Evolutionary conservation across 1,140 invertebrate genomes (phyloP).

Genomic region (Anagrus nilaparvatae): DNA sequence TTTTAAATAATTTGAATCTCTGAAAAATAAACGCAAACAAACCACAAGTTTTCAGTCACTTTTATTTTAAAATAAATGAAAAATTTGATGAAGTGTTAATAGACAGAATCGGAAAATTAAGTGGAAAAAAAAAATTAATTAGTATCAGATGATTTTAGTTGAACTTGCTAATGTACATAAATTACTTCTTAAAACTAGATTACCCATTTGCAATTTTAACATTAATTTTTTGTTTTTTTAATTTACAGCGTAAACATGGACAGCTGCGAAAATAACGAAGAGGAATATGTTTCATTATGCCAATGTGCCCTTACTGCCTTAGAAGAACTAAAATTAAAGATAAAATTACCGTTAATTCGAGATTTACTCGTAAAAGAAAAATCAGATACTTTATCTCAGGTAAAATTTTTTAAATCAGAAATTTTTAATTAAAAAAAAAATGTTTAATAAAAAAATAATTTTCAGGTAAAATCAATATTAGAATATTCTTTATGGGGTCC

Average conservation of each 20-base stretch:
- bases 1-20: too few species aligned
- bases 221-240: constrained; percentile 10
- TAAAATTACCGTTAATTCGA: constrained; percentile 55
- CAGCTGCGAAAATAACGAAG: constrained; percentile 45
- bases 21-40: too few species aligned
- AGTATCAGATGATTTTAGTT: too few species aligned
- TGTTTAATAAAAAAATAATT: neutral
- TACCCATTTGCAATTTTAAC: neutral
- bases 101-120: neutral
- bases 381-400: constrained; percentile 56
- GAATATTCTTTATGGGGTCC: constrained; percentile 82
- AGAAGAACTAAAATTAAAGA: constrained; percentile 50
- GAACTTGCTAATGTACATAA: too few species aligned
- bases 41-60: neutral
- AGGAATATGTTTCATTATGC: constrained; percentile 62
- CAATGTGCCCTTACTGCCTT: constrained; percentile 64
- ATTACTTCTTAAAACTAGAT: too few species aligned
- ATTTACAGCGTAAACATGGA: constrained; percentile 47
- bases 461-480: constrained; percentile 58
- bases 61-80: neutral
- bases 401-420: constrained; percentile 22
- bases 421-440: neutral
- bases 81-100: neutral
- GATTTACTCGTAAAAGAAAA: constrained; percentile 59
- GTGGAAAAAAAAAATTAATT: too few species aligned